Evolutionary conservation across 2,888 invertebrate species (phyloP), one percentile per base, ranked within the genome.

Genomic region (Apocheima hispidaria): DNA sequence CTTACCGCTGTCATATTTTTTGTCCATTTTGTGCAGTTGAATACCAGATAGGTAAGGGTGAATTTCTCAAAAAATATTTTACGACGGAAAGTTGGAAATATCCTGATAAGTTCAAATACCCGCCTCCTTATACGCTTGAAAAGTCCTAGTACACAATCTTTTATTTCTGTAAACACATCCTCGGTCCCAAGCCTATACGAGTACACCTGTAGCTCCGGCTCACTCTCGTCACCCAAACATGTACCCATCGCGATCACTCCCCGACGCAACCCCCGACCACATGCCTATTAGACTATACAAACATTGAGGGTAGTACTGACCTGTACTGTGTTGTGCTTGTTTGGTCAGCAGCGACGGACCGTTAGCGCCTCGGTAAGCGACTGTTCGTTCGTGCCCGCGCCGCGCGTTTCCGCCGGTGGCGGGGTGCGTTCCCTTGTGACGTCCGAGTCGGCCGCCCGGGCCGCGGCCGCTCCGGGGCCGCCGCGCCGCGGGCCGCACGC

Each of bases 301-400:
- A 84, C 78, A 82, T 86, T 83, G 85, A 83, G 88, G 88, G 87
- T 85, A 86, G 86, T 87, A 92, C 90, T 92, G 91, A 92, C 86
- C 79, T 88, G 90, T 88, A 88, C 90, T 86, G 82, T 90, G 87
- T 91, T 91, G 84, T 90, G 90, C 91, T 92, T 92, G 90, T 91
- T 90, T 90, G 92, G 90, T 90, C 92, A 90, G 92, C 92, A 90
- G 92, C 92, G 82, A 90, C 91, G 92, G 92, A 90, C 88, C 91
- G 91, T 86, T 91, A 92, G 91, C 87, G 81, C 86, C 88, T 90
- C 89, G 92, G 92, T 92, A 92, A 92, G 92, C 90, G 86, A 86
- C 80, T 80, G 78, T 78, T 77, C 82, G 85, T 82, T 73, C 78
- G 87, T 84, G 81, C 80, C 84, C 80, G 86, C 82, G 80, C 86